A percentile compares a stretch with the other conserved stretches of the same genome.
Evolutionary conservation across 2,113 vertebrate genomes (phyloP).

Genomic region (Rhineura floridana): DNA sequence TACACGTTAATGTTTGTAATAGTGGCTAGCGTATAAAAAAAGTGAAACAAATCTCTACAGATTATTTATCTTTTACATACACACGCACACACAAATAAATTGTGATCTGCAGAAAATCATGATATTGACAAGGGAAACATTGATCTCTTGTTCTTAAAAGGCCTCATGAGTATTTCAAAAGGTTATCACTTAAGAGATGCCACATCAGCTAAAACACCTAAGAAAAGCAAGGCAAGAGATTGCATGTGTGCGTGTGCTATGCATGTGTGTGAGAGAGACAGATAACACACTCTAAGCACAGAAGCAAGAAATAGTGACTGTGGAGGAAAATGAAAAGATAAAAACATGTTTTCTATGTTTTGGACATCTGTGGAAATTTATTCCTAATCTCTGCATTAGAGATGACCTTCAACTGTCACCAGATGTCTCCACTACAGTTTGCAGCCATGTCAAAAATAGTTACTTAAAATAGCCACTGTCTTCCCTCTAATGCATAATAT

Average conservation of each 20-base stretch:
- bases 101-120: slow-evolving; percentile 16
- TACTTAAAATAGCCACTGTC: slow-evolving; percentile 21
- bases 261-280: slow-evolving; percentile 8
- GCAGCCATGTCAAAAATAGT: slow-evolving; percentile 31
- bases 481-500: slow-evolving; percentile 28
- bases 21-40: neutral
- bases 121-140: slow-evolving; percentile 42
- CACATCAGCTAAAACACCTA: slow-evolving; percentile 50
- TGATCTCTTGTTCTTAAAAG: slow-evolving; percentile 25
- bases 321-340: neutral
- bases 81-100: slow-evolving; percentile 47
- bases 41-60: slow-evolving; percentile 52
- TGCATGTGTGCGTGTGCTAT: slow-evolving; percentile 16
- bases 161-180: slow-evolving; percentile 46
- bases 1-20: neutral
- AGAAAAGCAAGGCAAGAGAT: slow-evolving; percentile 48
- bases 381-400: neutral
- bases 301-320: slow-evolving; percentile 14
- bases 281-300: slow-evolving; percentile 10
- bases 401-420: slow-evolving; percentile 30
- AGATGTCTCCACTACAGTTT: slow-evolving; percentile 8
- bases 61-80: slow-evolving; percentile 18
- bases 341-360: slow-evolving; percentile 17
- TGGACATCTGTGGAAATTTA: slow-evolving; percentile 28
- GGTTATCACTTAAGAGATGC: slow-evolving; percentile 56